Percentiles rank a stretch among this genome's conserved stretches.
Evolutionary conservation across 2,888 invertebrate genomes (phyloP).

Genomic region (Drosophila rubida): DNA sequence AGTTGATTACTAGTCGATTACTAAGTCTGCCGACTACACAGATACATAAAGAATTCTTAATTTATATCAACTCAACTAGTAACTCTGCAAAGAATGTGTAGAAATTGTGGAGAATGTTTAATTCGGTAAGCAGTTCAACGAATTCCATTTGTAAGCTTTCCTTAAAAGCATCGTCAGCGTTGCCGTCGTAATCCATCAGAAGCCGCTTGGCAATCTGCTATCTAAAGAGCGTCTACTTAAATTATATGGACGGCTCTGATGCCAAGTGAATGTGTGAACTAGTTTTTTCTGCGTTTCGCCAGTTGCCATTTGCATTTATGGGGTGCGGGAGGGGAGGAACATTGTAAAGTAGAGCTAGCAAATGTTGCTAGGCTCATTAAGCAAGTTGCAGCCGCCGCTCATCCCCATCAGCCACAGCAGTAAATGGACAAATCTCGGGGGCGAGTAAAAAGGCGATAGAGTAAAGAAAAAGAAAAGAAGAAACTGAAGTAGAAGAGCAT

Average conservation of each 20-base stretch:
- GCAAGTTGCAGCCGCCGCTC: conserved; percentile 39
- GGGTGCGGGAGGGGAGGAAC: background rate
- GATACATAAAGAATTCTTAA: no score
- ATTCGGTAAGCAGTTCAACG: no score
- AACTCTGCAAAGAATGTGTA: no score
- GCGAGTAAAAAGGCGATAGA: conserved; percentile 1
- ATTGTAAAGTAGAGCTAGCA: conserved; percentile 37
- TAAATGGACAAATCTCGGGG: conserved; percentile 30
- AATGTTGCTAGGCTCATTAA: conserved; percentile 65
- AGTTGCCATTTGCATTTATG: conserved; percentile 16
- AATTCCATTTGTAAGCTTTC: background rate
- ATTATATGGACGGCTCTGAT: background rate
- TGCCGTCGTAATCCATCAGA: background rate
- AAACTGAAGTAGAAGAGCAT: conserved; percentile 40
- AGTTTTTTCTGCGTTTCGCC: conserved; percentile 10
- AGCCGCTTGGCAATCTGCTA: background rate
- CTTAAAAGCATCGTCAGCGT: background rate
- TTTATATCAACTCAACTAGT: no score
- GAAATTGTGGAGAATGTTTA: no score
- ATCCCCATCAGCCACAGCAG: background rate
- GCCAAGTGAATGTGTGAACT: conserved; percentile 19
- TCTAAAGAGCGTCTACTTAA: background rate
- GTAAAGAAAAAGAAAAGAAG: conserved; percentile 19
- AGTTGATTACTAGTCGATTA: no score
- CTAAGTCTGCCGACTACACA: no score